Conservation (phyloP, 2,797 vertebrate species). For the Eulemur coronatus region DNA sequence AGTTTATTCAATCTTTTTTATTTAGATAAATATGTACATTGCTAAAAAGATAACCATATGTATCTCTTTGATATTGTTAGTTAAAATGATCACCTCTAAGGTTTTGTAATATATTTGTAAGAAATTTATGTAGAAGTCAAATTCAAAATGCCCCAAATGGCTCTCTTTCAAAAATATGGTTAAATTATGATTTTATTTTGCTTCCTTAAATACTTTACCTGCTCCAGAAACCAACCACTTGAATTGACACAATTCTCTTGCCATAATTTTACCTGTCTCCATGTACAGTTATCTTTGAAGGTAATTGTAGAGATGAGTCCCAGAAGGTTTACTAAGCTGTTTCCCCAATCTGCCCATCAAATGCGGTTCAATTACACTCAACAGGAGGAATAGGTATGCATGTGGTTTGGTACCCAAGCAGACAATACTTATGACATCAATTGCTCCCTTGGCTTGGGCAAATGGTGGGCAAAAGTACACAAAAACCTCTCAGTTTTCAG, state of each 20-base stretch:
- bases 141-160: background rate
- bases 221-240: conserved; percentile 1
- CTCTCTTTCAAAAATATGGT: background rate
- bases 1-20: background rate
- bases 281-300: conserved; percentile 51
- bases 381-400: background rate
- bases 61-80: background rate
- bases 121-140: background rate
- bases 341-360: conserved; percentile 42
- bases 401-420: conserved; percentile 36
- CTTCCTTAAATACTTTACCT: background rate
- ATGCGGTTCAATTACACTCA: conserved; percentile 56
- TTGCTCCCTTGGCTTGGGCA: conserved; percentile 55
- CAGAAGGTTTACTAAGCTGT: conserved; percentile 8
- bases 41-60: background rate
- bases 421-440: background rate
- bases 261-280: conserved; percentile 55
- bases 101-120: background rate
- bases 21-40: conserved; percentile 5
- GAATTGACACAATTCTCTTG: conserved; percentile 46
- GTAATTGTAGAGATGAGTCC: conserved; percentile 46
- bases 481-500: conserved; percentile 30
- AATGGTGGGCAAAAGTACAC: conserved; percentile 16
- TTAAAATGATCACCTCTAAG: background rate
- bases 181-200: conserved; percentile 7